Percentiles rank a stretch among this genome's conserved stretches.
phyloP scores from a whole-genome alignment of 2,113 vertebrate species.

The Chloroceryle aenea region DNA sequence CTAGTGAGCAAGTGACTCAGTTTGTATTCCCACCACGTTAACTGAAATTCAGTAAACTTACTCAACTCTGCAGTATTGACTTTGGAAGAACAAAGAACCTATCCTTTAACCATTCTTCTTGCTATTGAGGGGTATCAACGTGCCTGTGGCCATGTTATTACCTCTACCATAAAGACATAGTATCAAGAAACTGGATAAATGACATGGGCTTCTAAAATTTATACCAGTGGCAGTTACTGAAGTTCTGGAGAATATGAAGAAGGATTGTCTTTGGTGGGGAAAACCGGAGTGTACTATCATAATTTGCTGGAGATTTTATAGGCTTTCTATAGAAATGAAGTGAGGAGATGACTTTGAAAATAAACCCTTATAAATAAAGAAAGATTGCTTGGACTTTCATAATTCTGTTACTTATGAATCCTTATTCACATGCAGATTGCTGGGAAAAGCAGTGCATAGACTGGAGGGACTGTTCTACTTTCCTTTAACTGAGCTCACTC shows the following conservation, averaged over 20 bases:
- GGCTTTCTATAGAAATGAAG: neutral
- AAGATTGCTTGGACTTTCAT: neutral
- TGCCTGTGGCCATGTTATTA: neutral
- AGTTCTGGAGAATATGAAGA: neutral
- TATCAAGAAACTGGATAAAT: neutral
- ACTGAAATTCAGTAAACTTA: neutral
- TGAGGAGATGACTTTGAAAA: neutral
- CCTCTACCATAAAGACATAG: neutral
- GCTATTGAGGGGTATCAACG: neutral
- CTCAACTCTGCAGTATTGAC: neutral
- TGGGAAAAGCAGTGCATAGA: neutral
- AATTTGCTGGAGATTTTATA: neutral
- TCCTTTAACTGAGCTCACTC: neutral
- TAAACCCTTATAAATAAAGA: neutral
- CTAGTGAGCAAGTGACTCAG: neutral
- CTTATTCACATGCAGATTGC: neutral
- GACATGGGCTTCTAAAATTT: neutral
- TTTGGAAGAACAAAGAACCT: neutral
- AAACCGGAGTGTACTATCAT: neutral
- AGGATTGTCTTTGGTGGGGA: neutral
- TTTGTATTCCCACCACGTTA: neutral
- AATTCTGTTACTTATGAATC: neutral
- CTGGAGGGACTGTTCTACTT: neutral
- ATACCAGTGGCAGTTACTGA: neutral
- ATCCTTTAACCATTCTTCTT: neutral